These are phyloP conservation scores for Papilio protenor DNA, from an alignment of 2,888 invertebrate genomes.

Conservation along the genomic window DNA sequence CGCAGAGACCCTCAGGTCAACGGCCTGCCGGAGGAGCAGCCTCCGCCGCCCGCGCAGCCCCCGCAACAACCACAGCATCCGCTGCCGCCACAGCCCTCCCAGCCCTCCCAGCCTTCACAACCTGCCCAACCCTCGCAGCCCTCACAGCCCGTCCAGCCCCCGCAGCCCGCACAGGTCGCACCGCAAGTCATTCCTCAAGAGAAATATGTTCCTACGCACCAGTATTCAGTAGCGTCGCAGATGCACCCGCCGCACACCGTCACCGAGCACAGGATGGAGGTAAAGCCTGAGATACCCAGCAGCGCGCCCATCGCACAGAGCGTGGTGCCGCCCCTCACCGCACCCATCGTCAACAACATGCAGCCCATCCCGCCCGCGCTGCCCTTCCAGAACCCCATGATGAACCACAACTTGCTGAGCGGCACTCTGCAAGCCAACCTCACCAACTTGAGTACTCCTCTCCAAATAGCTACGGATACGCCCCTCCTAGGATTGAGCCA, in stretches of 20 bases:
- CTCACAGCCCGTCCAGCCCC: background rate
- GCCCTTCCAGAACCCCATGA: conserved; percentile 51
- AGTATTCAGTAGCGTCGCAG: conserved; percentile 64
- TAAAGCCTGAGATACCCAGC: conserved; percentile 50
- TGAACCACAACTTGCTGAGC: conserved; percentile 58
- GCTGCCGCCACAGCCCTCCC: background rate
- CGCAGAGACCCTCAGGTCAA: conserved; percentile 56
- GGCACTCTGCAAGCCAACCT: conserved; percentile 59
- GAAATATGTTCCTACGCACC: conserved; percentile 67
- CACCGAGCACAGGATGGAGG: conserved; percentile 52
- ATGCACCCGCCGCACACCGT: conserved; percentile 56
- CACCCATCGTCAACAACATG: conserved; percentile 49
- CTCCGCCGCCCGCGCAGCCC: conserved; percentile 4
- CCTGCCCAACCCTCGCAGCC: conserved; percentile 42
- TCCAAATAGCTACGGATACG: conserved; percentile 76
- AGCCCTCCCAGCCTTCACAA: background rate
- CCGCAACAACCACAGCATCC: background rate
- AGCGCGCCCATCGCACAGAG: conserved; percentile 50
- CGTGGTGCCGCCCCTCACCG: conserved; percentile 49
- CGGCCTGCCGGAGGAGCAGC: conserved; percentile 60
- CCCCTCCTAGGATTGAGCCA: conserved; percentile 69
- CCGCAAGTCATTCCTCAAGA: conserved; percentile 55
- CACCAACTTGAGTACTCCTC: conserved; percentile 68
- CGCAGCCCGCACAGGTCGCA: conserved; percentile 34
- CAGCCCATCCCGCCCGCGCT: conserved; percentile 49